A percentile compares a stretch with the other conserved stretches of the same genome.
Evolutionary conservation across 2,113 vertebrate species (phyloP).

Genomic region (Dicentrarchus labrax): DNA sequence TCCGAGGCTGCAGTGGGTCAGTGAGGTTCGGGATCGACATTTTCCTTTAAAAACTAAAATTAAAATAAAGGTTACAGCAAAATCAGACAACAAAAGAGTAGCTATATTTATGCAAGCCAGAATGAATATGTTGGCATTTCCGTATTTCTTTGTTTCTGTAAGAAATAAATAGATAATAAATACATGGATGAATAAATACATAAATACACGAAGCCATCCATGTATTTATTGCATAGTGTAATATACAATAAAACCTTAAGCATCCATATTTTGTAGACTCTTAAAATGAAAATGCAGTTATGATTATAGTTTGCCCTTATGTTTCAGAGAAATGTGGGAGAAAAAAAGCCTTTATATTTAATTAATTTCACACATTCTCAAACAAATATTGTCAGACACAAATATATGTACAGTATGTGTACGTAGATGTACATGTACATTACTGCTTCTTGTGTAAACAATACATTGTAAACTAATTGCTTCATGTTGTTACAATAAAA

Average conservation of each 20-base stretch:
- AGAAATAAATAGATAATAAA: neutral
- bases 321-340: neutral
- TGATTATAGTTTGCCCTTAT: neutral
- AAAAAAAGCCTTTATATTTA: neutral
- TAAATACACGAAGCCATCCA: too few species aligned
- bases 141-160: neutral
- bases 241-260: neutral
- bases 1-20: neutral
- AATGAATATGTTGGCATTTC: neutral
- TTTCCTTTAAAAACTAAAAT: neutral
- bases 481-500: neutral
- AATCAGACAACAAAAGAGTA: neutral
- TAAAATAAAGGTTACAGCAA: neutral
- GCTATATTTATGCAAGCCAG: neutral
- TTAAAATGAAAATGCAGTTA: neutral
- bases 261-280: neutral
- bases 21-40: neutral
- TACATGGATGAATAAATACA: neutral
- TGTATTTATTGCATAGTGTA: too few species aligned
- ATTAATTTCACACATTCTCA: neutral
- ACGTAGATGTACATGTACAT: neutral
- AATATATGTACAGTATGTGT: neutral
- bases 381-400: neutral
- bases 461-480: neutral
- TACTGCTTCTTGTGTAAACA: neutral